A percentile compares a stretch with the other conserved stretches of the same genome.
Conservation (phyloP, 2,113 vertebrate genomes). For the Rattus norvegicus region DNA sequence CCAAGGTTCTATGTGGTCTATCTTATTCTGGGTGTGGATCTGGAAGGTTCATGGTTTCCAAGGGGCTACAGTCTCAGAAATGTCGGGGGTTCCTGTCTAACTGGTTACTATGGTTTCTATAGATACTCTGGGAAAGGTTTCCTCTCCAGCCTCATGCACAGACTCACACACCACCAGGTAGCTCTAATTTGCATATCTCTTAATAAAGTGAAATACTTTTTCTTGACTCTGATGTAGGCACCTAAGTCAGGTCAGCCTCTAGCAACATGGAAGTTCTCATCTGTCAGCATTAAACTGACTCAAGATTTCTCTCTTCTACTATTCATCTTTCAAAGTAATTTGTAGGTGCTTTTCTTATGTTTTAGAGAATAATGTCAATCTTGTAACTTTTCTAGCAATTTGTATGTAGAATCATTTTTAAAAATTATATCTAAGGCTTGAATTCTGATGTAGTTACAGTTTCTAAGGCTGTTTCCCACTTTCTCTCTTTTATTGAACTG, state of each 20-base stretch:
- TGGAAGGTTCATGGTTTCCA: background rate
- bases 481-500: conserved; percentile 12
- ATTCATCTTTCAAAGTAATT: conserved; percentile 31
- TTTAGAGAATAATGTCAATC: conserved; percentile 55
- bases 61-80: background rate
- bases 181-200: background rate
- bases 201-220: background rate
- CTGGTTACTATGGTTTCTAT: background rate
- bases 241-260: background rate
- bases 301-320: background rate
- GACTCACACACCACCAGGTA: background rate
- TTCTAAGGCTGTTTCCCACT: background rate
- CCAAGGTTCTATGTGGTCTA: background rate
- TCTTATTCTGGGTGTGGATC: background rate
- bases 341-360: conserved; percentile 55
- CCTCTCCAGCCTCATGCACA: fast-evolving
- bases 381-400: conserved; percentile 37
- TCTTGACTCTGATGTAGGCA: background rate
- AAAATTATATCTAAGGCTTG: background rate
- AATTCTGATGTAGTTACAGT: conserved; percentile 42
- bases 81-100: background rate
- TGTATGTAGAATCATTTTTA: background rate
- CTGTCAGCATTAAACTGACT: background rate
- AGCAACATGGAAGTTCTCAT: background rate
- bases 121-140: background rate